A percentile compares a stretch with the other conserved stretches of the same genome.
These are phyloP conservation scores for Platycercus adscitus DNA, from an alignment of 2,113 vertebrate genomes.

Conservation along the genomic window DNA sequence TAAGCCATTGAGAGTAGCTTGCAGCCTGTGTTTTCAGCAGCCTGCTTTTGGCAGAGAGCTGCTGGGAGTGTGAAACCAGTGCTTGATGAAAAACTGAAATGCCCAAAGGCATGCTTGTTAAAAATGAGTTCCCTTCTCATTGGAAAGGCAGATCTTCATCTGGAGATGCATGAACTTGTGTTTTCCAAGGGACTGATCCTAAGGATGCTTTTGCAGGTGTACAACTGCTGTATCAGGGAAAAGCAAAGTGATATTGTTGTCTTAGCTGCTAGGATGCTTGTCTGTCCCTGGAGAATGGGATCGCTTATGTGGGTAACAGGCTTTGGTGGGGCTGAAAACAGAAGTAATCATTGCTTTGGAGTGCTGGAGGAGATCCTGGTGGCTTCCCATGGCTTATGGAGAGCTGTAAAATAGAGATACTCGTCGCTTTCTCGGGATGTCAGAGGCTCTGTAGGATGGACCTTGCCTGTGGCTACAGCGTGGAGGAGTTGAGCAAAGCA, in stretches of 20 bases:
- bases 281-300: neutral
- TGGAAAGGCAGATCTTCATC: neutral
- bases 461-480: fast-evolving
- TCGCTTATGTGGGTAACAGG: neutral
- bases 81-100: neutral
- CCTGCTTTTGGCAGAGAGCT: neutral
- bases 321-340: neutral
- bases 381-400: neutral
- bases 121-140: neutral
- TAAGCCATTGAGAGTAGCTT: neutral
- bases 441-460: neutral
- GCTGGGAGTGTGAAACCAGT: neutral
- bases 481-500: neutral
- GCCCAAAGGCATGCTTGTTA: neutral
- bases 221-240: fast-evolving
- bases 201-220: neutral
- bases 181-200: neutral
- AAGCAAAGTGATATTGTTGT: neutral
- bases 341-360: neutral
- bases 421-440: fast-evolving
- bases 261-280: neutral
- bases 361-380: neutral
- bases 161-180: neutral
- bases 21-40: neutral
- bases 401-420: fast-evolving